Evolutionary conservation across 2,113 vertebrate species (phyloP).

Genomic region (Planiliza haematocheilus): DNA sequence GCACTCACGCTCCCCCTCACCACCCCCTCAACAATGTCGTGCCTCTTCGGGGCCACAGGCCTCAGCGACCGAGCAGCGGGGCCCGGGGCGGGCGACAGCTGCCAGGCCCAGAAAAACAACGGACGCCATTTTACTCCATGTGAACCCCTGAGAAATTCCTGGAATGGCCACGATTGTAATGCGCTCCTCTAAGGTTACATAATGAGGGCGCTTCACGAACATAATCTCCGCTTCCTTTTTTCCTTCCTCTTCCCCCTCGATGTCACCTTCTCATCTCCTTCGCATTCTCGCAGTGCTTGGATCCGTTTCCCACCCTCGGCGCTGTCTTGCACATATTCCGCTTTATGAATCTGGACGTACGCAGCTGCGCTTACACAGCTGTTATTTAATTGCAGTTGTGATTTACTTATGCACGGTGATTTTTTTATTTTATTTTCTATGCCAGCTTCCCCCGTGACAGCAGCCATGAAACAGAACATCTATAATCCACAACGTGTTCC

Average conservation of each 20-base stretch:
- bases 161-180: slow-evolving; percentile 63
- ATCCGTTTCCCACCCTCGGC: slow-evolving; percentile 7
- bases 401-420: slow-evolving; percentile 33
- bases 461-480: slow-evolving; percentile 18
- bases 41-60: slow-evolving; percentile 63
- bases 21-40: slow-evolving; percentile 65
- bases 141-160: slow-evolving; percentile 60
- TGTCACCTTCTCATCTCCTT: slow-evolving; percentile 48
- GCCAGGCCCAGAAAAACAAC: slow-evolving; percentile 66
- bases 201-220: slow-evolving; percentile 67
- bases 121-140: slow-evolving; percentile 61
- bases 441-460: neutral
- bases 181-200: slow-evolving; percentile 73
- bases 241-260: slow-evolving; percentile 45
- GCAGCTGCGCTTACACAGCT: slow-evolving; percentile 60
- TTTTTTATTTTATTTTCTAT: neutral
- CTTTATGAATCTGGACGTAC: slow-evolving; percentile 23
- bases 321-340: slow-evolving; percentile 35
- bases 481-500: slow-evolving; percentile 2
- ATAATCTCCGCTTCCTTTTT: slow-evolving; percentile 70
- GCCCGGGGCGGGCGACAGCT: slow-evolving; percentile 69
- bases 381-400: slow-evolving; percentile 55
- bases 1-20: slow-evolving; percentile 56
- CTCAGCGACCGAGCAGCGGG: slow-evolving; percentile 47
- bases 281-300: slow-evolving; percentile 16